Evolutionary conservation across 2,113 vertebrate species (phyloP), one percentile per base, ranked within the genome.

Genomic region (Macrotus californicus): DNA sequence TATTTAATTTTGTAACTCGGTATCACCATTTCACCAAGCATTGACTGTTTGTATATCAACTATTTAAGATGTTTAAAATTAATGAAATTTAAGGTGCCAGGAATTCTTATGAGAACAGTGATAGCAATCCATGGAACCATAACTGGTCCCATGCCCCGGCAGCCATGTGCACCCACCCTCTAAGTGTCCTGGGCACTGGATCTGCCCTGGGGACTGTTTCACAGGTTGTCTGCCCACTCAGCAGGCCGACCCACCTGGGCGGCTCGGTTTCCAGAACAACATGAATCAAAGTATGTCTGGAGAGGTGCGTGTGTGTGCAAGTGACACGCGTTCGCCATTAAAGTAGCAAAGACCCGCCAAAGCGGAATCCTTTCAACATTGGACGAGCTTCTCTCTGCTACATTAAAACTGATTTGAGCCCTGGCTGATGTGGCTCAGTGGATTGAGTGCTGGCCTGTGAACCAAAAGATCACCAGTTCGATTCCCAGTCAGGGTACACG

Each of bases 131-230:
- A 50, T 52, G 39, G 70, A 8, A 73, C 6, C 41, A 29, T 73
- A 75, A 75, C 14, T 15, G 14, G n/a, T 11, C 46, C 56, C 46
- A n/a, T 16, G 6, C 31, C 64, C 31, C 31, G 16, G 97, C 95
- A 96, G 98, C 98, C 98, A 98, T 95, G 92, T 97, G 95, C 82
- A 96, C 96, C 92, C 97, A 97, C 97, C 97, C 97, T 97, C 96
- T 94, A 97, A 90, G 92, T 90, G 93, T 97, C 85, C 97, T 96
- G 94, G 98, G 98, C 93, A 96, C 98, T 97, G 97, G 97, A 97
- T 98, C 98, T 98, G 98, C 98, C 54, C 98, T 95, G 97, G 97
- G 98, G 98, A 98, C 97, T 98, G 98, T 98, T 98, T 96, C 97
- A 98, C 96, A 98, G 98, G 96, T 97, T 98, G 98, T 98, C 39